These are phyloP conservation scores for Condylura cristata DNA, from an alignment of 2,113 vertebrate species.

Conservation along the genomic window DNA sequence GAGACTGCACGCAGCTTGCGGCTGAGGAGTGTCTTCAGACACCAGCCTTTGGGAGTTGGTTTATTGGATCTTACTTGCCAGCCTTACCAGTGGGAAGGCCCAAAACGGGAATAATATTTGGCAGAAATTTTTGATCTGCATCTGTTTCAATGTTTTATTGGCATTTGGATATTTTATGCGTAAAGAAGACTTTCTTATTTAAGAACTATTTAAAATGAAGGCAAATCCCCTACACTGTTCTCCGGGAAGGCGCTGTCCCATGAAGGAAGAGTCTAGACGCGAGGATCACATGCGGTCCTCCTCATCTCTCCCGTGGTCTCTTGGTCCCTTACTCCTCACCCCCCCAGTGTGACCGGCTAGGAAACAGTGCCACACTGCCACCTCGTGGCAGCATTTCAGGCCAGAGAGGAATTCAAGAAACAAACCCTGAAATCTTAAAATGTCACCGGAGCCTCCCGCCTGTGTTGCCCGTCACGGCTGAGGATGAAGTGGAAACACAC, in stretches of 20 bases:
- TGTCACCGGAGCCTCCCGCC: too few species aligned
- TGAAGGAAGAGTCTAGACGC: not conserved
- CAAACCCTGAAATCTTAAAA: not conserved
- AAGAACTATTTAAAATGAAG: not conserved
- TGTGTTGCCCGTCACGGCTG: not conserved
- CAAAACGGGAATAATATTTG: not conserved
- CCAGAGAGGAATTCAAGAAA: not conserved
- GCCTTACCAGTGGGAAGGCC: not conserved
- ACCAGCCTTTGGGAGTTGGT: not conserved
- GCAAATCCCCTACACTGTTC: not conserved
- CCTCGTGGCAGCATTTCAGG: slow-evolving; percentile 39
- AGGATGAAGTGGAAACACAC: not conserved
- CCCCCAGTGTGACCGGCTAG: fast-evolving
- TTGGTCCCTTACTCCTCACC: too few species aligned
- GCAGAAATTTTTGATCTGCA: slow-evolving; percentile 26
- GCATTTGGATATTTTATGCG: not conserved
- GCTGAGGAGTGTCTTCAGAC: not conserved
- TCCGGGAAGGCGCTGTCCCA: not conserved
- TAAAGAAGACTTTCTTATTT: slow-evolving; percentile 22
- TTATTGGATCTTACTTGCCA: not conserved
- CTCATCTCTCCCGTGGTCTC: too few species aligned
- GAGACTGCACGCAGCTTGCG: not conserved
- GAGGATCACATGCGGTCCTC: not conserved
- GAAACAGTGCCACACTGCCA: slow-evolving; percentile 49
- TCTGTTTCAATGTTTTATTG: not conserved